These are phyloP conservation scores for Adelognathus sp. DNA, from an alignment of 2,888 invertebrate genomes.

Conservation along the genomic window DNA sequence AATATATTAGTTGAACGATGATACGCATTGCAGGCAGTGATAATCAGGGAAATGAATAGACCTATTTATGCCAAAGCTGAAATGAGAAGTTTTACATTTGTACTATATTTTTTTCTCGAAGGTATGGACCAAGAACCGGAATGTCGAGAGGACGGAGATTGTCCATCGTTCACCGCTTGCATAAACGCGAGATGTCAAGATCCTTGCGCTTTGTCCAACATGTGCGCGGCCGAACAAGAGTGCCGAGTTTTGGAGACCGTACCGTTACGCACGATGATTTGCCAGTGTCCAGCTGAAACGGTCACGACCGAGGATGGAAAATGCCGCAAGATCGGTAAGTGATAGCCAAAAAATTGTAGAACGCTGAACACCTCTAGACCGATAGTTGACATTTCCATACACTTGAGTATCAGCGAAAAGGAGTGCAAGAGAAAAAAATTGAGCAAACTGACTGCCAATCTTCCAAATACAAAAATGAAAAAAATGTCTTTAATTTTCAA, in stretches of 20 bases:
- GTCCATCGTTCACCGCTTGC: constrained; percentile 89
- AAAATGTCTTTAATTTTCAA: no score
- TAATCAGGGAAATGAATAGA: no score
- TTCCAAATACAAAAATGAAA: no score
- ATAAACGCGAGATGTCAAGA: constrained; percentile 89
- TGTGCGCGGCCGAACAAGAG: constrained; percentile 90
- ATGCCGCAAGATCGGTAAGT: constrained; percentile 84
- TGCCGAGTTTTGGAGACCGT: constrained; percentile 90
- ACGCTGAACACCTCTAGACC: no score
- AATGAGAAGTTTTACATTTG: not conserved
- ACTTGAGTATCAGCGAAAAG: no score
- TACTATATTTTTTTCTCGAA: constrained; percentile 43
- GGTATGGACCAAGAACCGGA: constrained; percentile 81
- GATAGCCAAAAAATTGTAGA: constrained; percentile 2
- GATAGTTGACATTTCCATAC: no score
- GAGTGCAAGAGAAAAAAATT: no score
- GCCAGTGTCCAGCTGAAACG: constrained; percentile 92
- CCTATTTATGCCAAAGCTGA: no score
- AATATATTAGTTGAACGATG: no score
- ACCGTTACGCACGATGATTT: constrained; percentile 92
- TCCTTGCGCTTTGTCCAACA: constrained; percentile 87
- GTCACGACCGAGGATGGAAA: constrained; percentile 88
- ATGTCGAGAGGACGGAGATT: constrained; percentile 90
- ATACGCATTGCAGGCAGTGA: no score
- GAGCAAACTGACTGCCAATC: no score